A percentile compares a stretch with the other conserved stretches of the same genome.
These are phyloP conservation scores for Murina feae DNA, from an alignment of 2,113 vertebrate species.

Conservation along the genomic window DNA sequence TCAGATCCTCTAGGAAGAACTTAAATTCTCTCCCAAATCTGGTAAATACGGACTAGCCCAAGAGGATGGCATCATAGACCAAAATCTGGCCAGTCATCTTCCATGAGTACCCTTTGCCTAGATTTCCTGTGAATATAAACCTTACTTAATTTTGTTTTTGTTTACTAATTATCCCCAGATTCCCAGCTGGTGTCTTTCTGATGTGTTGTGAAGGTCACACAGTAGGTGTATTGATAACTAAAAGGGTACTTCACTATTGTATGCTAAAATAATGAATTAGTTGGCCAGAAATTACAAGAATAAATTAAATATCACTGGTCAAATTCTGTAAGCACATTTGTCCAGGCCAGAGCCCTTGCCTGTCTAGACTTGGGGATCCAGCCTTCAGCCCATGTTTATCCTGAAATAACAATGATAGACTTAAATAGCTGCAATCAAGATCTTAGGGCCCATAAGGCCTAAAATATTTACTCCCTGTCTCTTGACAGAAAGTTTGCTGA, in stretches of 20 bases:
- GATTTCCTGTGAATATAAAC: neutral
- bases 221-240: neutral
- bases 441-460: neutral
- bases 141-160: neutral
- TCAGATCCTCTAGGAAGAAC: conserved; percentile 8
- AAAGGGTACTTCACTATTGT: neutral
- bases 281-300: neutral
- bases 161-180: neutral
- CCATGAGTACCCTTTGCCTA: neutral
- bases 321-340: neutral
- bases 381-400: neutral
- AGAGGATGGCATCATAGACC: neutral
- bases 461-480: neutral
- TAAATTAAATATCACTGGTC: neutral
- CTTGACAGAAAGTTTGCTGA: neutral
- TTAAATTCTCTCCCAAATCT: neutral
- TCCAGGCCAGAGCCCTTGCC: neutral
- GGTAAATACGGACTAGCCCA: neutral
- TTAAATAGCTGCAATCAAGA: neutral
- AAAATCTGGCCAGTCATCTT: neutral
- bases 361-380: neutral
- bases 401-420: neutral
- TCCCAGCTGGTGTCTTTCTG: neutral
- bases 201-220: conserved; percentile 10
- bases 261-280: conserved; percentile 19